Conservation (phyloP, 1,140 invertebrate genomes). For the Vanessa tameamea region DNA sequence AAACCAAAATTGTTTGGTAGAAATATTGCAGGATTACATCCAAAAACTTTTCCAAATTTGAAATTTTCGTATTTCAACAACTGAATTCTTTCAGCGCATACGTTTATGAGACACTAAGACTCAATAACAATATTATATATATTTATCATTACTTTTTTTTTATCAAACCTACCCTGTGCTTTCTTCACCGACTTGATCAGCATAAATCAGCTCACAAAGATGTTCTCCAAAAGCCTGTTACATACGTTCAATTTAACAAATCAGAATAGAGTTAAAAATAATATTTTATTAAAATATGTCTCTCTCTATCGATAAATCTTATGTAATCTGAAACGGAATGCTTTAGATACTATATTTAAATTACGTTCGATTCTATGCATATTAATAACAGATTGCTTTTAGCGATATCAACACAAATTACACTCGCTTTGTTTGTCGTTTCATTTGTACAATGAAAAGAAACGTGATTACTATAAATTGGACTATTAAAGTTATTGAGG, state of each 20-base stretch:
- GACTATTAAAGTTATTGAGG: too few relatives aligned
- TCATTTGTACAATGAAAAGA: background rate
- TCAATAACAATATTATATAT: background rate
- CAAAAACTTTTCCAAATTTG: too few relatives aligned
- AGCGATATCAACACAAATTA: constrained; percentile 6
- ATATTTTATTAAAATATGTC: background rate
- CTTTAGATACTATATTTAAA: background rate
- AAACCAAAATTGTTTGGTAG: too few relatives aligned
- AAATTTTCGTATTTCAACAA: too few relatives aligned
- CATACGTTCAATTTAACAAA: constrained; percentile 22
- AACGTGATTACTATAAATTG: too few relatives aligned
- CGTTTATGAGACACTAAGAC: too few relatives aligned
- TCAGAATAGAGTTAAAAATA: background rate
- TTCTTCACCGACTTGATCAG: constrained; percentile 72
- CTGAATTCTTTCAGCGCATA: too few relatives aligned
- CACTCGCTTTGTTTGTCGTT: background rate
- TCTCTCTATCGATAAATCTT: background rate
- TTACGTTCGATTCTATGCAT: constrained; percentile 13
- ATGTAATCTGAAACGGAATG: background rate
- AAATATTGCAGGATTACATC: too few relatives aligned
- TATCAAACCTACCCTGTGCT: constrained; percentile 53
- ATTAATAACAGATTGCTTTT: constrained; percentile 20
- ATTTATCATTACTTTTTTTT: background rate
- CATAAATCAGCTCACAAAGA: constrained; percentile 70
- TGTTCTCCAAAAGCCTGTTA: constrained; percentile 72